Evolutionary conservation across 2,113 vertebrate species (phyloP).

Genomic region (human (Homo sapiens)): DNA sequence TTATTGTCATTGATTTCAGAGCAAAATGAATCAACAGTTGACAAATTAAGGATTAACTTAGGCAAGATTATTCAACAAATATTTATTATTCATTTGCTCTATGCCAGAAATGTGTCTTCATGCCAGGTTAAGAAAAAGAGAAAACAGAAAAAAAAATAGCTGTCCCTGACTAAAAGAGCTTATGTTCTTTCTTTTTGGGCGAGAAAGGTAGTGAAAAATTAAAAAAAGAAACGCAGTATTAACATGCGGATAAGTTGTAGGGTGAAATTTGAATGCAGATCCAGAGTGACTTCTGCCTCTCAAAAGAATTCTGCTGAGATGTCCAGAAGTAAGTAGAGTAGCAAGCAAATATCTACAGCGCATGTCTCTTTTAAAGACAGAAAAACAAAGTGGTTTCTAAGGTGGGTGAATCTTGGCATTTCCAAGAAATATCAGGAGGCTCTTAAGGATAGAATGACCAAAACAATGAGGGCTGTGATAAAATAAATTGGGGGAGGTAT

Average conservation of each 20-base stretch:
- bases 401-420: background rate
- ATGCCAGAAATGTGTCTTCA: background rate
- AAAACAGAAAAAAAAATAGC: background rate
- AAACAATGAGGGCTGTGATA: background rate
- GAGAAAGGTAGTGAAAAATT: background rate
- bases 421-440: background rate
- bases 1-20: background rate
- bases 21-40: background rate
- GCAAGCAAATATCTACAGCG: rapidly evolving
- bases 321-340: background rate
- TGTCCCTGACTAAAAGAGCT: background rate
- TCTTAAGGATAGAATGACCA: background rate
- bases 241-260: background rate
- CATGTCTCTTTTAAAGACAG: background rate
- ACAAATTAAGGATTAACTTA: background rate
- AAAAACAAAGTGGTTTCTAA: background rate
- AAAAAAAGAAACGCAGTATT: background rate
- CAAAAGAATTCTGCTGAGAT: background rate
- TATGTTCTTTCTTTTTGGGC: background rate
- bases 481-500: background rate
- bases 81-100: background rate
- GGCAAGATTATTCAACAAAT: background rate
- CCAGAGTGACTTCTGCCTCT: background rate
- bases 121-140: background rate
- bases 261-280: background rate